These are phyloP conservation scores for Amblyopsis rosae DNA, from an alignment of 2,113 vertebrate species.

Conservation along the genomic window DNA sequence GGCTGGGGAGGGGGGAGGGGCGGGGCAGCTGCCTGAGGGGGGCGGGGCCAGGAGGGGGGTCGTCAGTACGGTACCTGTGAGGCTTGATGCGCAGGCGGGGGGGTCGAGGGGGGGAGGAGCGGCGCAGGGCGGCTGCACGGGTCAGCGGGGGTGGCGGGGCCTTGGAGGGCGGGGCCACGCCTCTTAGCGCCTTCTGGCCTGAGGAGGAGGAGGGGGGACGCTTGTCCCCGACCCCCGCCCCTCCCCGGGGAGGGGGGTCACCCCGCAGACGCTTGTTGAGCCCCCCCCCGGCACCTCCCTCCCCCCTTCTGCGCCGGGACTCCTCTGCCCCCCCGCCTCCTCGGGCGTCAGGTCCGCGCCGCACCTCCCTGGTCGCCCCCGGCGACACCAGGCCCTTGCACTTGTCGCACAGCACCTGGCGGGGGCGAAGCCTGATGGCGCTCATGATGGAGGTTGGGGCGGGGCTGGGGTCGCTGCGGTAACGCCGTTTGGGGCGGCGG, in stretches of 20 bases:
- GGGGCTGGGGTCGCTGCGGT: conserved; percentile 95
- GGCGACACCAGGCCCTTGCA: conserved; percentile 89
- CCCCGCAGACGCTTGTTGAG: conserved; percentile 90
- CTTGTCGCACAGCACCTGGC: conserved; percentile 96
- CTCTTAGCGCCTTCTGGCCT: conserved; percentile 68
- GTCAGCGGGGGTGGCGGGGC: conserved; percentile 32
- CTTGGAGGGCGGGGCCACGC: conserved; percentile 61
- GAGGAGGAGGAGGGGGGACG: neutral
- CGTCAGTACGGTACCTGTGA: conserved; percentile 96
- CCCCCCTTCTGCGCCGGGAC: conserved; percentile 83
- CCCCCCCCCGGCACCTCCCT: conserved; percentile 84
- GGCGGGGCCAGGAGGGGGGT: conserved; percentile 74
- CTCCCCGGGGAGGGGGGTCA: conserved; percentile 72
- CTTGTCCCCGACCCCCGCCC: neutral
- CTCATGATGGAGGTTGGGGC: conserved; percentile 98
- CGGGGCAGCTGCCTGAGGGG: conserved; percentile 85
- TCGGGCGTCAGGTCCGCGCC: conserved; percentile 76
- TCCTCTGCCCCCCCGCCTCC: conserved; percentile 87
- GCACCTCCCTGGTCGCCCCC: conserved; percentile 84
- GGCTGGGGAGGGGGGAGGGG: conserved; percentile 56
- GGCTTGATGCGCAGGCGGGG: conserved; percentile 96
- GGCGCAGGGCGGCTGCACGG: conserved; percentile 49
- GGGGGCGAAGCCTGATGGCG: conserved; percentile 93
- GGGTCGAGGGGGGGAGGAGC: conserved; percentile 79
- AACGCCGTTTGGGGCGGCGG: conserved; percentile 92